Evolutionary conservation across 2,797 vertebrate species (phyloP).

Genomic region (Chiroxiphia lanceolata): DNA sequence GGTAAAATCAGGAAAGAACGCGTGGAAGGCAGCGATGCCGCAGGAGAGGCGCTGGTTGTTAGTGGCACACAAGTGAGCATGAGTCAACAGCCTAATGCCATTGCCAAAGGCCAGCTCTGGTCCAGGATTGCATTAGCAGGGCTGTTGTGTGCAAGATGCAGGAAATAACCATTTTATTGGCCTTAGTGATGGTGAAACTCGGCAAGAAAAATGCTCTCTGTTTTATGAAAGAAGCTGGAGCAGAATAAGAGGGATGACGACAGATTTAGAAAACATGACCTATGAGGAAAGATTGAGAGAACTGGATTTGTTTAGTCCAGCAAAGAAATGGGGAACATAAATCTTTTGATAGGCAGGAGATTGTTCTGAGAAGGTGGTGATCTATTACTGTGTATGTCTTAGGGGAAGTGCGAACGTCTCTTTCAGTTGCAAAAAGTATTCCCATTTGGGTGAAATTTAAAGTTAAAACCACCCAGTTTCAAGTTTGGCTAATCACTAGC

Average conservation of each 20-base stretch:
- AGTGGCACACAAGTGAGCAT: neutral
- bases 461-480: neutral
- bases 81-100: conserved; percentile 12
- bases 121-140: conserved; percentile 16
- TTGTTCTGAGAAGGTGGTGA: neutral
- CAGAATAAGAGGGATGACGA: neutral
- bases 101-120: conserved; percentile 19
- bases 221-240: neutral
- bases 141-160: neutral
- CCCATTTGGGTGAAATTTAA: neutral
- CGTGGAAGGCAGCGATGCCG: neutral
- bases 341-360: neutral
- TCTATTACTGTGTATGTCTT: neutral
- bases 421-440: neutral
- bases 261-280: neutral
- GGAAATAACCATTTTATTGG: conserved; percentile 42
- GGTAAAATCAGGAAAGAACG: neutral
- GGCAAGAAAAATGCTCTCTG: neutral
- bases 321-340: neutral
- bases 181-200: neutral
- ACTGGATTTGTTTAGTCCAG: conserved; percentile 23
- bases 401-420: neutral
- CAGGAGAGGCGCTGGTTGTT: neutral
- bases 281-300: neutral
- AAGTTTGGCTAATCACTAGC: neutral